Evolutionary conservation across 1,140 invertebrate genomes (phyloP).

Genomic region (Zaprionus lachaisei): DNA sequence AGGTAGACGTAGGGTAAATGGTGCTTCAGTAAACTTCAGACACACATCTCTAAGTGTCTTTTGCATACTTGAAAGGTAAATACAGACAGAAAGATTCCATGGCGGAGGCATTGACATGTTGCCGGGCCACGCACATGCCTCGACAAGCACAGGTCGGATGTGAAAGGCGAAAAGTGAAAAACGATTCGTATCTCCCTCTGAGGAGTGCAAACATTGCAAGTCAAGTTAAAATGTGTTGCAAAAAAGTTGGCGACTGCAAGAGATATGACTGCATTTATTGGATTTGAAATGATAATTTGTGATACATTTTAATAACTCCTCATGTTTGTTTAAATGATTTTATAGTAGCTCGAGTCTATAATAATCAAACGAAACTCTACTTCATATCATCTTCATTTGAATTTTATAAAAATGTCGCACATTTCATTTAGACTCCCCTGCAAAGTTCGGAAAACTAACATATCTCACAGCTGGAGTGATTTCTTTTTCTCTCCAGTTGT

Average conservation of each 20-base stretch:
- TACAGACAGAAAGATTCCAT: constrained; percentile 13
- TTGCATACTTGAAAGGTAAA: constrained; percentile 20
- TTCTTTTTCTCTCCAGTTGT: constrained; percentile 2
- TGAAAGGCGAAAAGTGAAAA: constrained; percentile 13
- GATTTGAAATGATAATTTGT: not conserved
- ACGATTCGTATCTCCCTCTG: not conserved
- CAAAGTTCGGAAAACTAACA: not conserved
- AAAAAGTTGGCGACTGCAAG: not conserved
- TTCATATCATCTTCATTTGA: not conserved
- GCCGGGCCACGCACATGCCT: constrained; percentile 36
- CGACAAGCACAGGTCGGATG: not conserved
- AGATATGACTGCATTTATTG: not conserved
- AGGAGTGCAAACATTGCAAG: not conserved
- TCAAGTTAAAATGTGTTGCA: not conserved
- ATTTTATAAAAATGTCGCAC: not conserved
- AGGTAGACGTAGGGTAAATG: constrained; percentile 7
- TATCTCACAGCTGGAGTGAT: constrained; percentile 23
- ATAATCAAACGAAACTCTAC: not conserved
- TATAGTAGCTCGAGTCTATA: not conserved
- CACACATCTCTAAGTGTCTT: constrained; percentile 8
- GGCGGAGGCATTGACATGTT: constrained; percentile 17
- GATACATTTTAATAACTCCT: too few relatives aligned
- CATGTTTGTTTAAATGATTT: too few relatives aligned
- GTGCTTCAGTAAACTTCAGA: constrained; percentile 10
- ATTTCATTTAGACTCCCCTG: not conserved